phyloP scores from a whole-genome alignment of 2,797 vertebrate genomes.

The Sternotherus odoratus region DNA sequence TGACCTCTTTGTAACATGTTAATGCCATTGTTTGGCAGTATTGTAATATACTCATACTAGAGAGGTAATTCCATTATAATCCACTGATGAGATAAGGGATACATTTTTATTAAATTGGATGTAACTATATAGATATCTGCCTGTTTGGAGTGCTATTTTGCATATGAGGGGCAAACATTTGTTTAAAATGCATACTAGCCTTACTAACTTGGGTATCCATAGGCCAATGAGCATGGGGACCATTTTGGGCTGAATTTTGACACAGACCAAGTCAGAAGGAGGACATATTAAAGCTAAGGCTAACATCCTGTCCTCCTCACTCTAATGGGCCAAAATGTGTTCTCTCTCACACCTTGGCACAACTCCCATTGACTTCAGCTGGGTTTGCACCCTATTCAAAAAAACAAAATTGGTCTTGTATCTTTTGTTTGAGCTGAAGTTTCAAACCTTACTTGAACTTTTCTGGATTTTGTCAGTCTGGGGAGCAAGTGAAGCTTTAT shows the following conservation, averaged over 20 bases:
- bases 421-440: not conserved
- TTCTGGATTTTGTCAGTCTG: not conserved
- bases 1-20: not conserved
- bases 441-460: not conserved
- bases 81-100: rapidly evolving
- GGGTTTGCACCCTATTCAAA: not conserved
- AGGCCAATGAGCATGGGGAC: not conserved
- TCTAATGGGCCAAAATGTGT: too few species aligned
- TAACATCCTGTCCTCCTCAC: too few species aligned
- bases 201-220: not conserved
- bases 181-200: rapidly evolving
- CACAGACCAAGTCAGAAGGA: not conserved
- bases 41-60: rapidly evolving
- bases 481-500: not conserved
- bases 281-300: not conserved
- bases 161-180: rapidly evolving
- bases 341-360: too few species aligned
- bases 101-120: not conserved
- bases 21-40: not conserved
- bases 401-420: not conserved
- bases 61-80: not conserved
- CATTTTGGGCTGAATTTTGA: not conserved
- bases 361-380: not conserved
- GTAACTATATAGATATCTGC: not conserved
- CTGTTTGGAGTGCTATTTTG: rapidly evolving